These are phyloP conservation scores for Gari tellinella DNA, from an alignment of 2,888 invertebrate genomes.

Conservation along the genomic window DNA sequence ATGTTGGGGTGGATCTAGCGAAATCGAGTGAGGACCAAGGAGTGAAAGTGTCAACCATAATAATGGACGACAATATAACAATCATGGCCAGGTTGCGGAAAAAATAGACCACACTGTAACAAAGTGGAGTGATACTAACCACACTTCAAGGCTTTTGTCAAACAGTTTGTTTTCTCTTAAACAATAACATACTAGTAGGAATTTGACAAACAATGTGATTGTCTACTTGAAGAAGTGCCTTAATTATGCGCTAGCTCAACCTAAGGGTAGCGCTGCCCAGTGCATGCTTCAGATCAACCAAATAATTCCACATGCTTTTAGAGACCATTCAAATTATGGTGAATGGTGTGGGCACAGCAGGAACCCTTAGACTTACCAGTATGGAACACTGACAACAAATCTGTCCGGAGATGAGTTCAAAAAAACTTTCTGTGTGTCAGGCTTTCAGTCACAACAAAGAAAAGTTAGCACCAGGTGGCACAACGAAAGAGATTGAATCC, in stretches of 20 bases:
- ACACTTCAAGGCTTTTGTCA: conserved; percentile 42
- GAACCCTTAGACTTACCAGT: conserved; percentile 22
- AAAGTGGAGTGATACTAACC: conserved; percentile 53
- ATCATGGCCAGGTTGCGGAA: conserved; percentile 34
- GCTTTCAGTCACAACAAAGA: conserved; percentile 25
- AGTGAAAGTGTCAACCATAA: conserved; percentile 21
- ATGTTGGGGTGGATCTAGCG: conserved; percentile 15
- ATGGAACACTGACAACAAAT: conserved; percentile 8
- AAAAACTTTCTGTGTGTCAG: conserved; percentile 13
- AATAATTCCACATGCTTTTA: conserved; percentile 37
- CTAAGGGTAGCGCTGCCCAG: conserved; percentile 21
- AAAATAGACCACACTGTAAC: conserved; percentile 19
- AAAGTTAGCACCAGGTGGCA: conserved; percentile 44
- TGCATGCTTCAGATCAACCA: conserved; percentile 13
- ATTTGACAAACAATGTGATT: conserved; percentile 31
- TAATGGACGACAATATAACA: conserved; percentile 56
- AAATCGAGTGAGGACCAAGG: conserved; percentile 32
- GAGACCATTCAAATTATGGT: conserved; percentile 31
- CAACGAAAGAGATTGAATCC: conserved; percentile 49
- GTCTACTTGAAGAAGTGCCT: conserved; percentile 43
- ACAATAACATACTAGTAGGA: conserved; percentile 35
- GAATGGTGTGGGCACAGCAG: conserved; percentile 26
- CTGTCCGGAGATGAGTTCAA: conserved; percentile 9
- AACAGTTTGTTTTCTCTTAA: conserved; percentile 41
- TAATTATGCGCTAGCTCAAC: conserved; percentile 43